Evolutionary conservation across 2,888 invertebrate genomes (phyloP), one percentile per base, ranked within the genome.

Genomic region (Nowickia ferox): DNA sequence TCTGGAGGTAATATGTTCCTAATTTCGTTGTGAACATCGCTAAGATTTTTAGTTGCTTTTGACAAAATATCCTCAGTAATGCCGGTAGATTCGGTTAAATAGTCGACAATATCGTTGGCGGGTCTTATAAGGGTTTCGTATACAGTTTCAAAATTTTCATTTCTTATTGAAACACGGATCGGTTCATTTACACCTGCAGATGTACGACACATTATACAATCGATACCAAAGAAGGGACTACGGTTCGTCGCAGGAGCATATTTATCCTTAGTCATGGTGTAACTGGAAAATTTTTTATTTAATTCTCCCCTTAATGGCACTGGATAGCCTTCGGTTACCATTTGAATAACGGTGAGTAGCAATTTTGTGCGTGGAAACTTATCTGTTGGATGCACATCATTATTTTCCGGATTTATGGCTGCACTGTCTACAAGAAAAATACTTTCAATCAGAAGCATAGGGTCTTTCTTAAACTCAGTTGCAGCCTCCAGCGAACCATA

Each of bases 171-270:
- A 72, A 98, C 95, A 89, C 98, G 94, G 0, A 98, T 97, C 51
- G 99, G 93, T 92, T 98, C 98, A 82, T 95, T 94, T 65, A 93
- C 91, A 0, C 96, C 95, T 22, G 93, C 93, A 22, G 94, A 94
- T 5, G 98, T 98, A 87, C 94, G 93, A 93, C 97, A 97, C 97
- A 97, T 97, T 94, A 99, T 99, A 94, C 98, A 98, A 94, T 99
- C 99, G 6, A 99, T 89, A 57, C 96, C 97, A 93, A 95, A 98
- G 95, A 99, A 95, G 10, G 98, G 98, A 78, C 98, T 98, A n/a
- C 92, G 93, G 8, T 95, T 93, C 11, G 95, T 96, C 0, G 97
- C 98, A 80, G 96, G 95, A 66, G 93, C 92, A 91, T 98, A 98
- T 57, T 93, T 92, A 87, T 96, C 95, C 93, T 97, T 97, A 9